Conservation (phyloP, 2,888 invertebrate species). For the Zygothrica quintamaculata region DNA sequence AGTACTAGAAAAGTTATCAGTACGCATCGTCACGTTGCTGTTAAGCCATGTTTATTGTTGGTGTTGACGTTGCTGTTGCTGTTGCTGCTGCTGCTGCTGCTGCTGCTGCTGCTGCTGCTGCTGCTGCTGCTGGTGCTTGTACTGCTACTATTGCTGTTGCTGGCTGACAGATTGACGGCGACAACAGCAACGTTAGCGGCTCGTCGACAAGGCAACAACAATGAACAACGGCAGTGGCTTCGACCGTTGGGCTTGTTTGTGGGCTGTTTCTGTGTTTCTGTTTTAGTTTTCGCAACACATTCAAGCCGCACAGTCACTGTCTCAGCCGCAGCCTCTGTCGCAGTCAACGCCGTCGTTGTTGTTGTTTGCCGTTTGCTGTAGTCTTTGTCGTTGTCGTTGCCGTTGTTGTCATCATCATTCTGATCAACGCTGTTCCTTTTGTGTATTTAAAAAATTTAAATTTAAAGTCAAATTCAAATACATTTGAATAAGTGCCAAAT, state of each 20-base stretch:
- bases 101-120: conserved; percentile 29
- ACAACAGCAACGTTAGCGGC: conserved; percentile 33
- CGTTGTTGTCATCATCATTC: conserved; percentile 6
- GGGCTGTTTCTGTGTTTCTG: conserved; percentile 55
- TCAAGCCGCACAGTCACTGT: conserved; percentile 71
- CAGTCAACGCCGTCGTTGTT: conserved; percentile 12
- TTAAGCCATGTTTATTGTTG: conserved; percentile 29
- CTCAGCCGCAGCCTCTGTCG: conserved; percentile 11
- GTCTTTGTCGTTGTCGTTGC: conserved; percentile 10
- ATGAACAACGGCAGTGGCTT: conserved; percentile 32
- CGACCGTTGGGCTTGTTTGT: conserved; percentile 51
- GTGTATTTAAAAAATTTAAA: conserved; percentile 33
- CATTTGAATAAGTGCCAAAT: conserved; percentile 27
- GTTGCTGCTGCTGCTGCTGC: conserved; percentile 63
- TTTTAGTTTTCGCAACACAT: conserved; percentile 77
- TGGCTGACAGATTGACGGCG: conserved; percentile 35
- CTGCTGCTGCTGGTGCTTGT: conserved; percentile 45
- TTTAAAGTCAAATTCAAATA: conserved; percentile 34
- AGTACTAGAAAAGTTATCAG: conserved; percentile 42
- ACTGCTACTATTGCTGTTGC: conserved; percentile 19
- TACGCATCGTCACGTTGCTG: conserved; percentile 31
- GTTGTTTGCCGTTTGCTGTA: conserved; percentile 5
- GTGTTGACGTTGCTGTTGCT: conserved; percentile 53
- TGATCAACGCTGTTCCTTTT: conserved; percentile 31
- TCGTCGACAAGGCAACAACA: conserved; percentile 15